Conservation (phyloP, 1,140 invertebrate species). For the Dysdera silvatica region DNA sequence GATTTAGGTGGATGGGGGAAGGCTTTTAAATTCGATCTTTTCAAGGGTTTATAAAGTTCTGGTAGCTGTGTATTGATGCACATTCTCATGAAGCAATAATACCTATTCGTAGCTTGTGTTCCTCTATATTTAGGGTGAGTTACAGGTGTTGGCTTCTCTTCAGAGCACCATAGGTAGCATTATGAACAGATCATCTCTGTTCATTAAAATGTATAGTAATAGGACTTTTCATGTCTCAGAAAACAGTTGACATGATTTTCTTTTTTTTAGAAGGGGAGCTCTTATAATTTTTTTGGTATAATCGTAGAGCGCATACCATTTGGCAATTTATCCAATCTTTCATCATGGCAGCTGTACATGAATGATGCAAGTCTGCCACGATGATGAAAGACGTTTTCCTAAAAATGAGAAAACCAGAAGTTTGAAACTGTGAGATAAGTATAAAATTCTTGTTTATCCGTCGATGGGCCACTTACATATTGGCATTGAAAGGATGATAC, state of each 20-base stretch:
- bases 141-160: not conserved
- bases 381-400: no score
- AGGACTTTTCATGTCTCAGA: not conserved
- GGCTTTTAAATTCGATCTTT: not conserved
- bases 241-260: not conserved
- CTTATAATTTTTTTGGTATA: no score
- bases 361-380: no score
- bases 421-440: no score
- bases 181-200: not conserved
- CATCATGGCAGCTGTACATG: no score
- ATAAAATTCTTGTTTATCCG: no score
- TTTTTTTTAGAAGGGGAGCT: not conserved
- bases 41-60: not conserved
- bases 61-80: not conserved
- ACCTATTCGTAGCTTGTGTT: not conserved
- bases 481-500: no score
- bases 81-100: not conserved
- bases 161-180: not conserved
- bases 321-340: no score
- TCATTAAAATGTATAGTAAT: not conserved
- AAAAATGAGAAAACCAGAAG: no score
- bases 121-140: not conserved
- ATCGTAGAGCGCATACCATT: no score
- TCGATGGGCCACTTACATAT: no score
- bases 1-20: not conserved